Base-by-base conservation (phyloP, 2,113 vertebrate genomes). In the Parus major region DNA sequence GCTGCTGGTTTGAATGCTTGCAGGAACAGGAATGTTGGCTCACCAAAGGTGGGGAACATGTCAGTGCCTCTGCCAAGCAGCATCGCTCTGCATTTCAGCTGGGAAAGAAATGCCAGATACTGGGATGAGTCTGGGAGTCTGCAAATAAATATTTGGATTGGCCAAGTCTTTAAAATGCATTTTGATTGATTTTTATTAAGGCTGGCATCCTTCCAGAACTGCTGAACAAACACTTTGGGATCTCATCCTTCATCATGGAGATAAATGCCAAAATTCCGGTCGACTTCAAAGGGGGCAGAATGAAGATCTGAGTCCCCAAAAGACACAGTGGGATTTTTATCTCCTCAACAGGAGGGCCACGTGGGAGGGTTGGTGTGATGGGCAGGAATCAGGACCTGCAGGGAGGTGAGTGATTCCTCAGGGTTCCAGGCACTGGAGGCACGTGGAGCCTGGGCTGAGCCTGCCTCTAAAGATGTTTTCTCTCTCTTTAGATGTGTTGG, bases 121-220 rank as follows among this genome's bases (percentile, higher is more conserved):
- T 57, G 86, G 90, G 72, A 82, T 89, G 89, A 81, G 86, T 41
- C 76, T 92, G 5, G 46, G 76, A 92, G 68, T 7, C 77, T 92
- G 80, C 65, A 93, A 87, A 92, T 16, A 89, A 93, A 91, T 96
- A 82, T 91, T 97, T 94, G 77, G 65, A 76, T 93, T 96, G 69
- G 91, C 78, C 41, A 11, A 10, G 50, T 71, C 81, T 84, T 89
- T 79, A 33, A 96, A 82, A 95, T 80, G 57, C 22, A 2, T 69
- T 92, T 91, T 22, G 25, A 84, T 93, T 79, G 77, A 69, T 91
- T 97, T 39, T 93, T 79, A 56, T 93, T 12, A 68, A 86, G 76
- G 14, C 65, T 95, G 95, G 86, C 78, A 50, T 36, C 88, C 36
- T 76, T 95, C 95, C 94, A 96, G 11, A 89, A 12, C n/a, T 76